A percentile compares a stretch with the other conserved stretches of the same genome.
phyloP scores from a whole-genome alignment of 2,888 invertebrate species.

The Dioctria rufipes region DNA sequence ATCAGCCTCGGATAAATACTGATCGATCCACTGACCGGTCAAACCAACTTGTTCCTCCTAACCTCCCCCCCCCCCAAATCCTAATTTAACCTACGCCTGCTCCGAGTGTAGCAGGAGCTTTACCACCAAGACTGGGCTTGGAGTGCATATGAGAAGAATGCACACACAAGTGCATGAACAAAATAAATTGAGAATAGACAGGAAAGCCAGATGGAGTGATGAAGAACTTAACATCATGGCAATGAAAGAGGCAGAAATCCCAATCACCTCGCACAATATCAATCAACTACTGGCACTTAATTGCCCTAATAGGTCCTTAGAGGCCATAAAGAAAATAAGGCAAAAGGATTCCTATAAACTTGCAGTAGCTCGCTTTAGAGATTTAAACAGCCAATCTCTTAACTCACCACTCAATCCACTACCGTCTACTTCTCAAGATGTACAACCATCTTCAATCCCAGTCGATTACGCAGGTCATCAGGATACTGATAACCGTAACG shows the following conservation, averaged over 20 bases:
- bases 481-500: too few species aligned
- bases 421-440: background rate
- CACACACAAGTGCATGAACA: too few species aligned
- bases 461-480: background rate
- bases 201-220: slow-evolving; percentile 6
- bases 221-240: slow-evolving; percentile 9
- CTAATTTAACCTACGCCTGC: too few species aligned
- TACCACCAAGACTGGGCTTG: too few species aligned
- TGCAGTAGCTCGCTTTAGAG: background rate
- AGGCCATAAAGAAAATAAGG: slow-evolving; percentile 1
- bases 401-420: too few species aligned
- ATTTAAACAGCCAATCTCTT: too few species aligned
- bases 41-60: background rate
- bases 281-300: background rate
- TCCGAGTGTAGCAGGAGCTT: too few species aligned
- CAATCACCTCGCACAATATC: background rate
- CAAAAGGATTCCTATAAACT: background rate
- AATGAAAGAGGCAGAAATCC: slow-evolving; percentile 2
- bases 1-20: slow-evolving; percentile 20
- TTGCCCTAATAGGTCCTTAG: background rate
- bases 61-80: too few species aligned
- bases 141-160: too few species aligned
- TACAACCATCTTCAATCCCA: background rate
- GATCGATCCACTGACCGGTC: background rate
- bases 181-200: too few species aligned